Base-by-base conservation (phyloP, 2,888 invertebrate genomes). In the Exephanes ischioxanthus region DNA sequence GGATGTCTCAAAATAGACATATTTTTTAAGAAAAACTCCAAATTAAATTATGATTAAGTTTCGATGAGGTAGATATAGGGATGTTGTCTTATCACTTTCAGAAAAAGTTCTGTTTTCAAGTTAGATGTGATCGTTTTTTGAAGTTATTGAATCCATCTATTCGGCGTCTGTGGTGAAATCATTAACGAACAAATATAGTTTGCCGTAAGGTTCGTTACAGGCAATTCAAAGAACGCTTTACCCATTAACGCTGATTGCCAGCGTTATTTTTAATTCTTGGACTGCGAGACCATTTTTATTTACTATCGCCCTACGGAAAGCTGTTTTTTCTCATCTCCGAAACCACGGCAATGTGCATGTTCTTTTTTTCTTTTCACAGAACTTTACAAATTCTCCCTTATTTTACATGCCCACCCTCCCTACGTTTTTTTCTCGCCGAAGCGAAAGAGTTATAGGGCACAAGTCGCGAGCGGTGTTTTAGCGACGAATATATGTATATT, bases 401-500 rank as follows among this genome's bases (percentile, higher is more conserved):
- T 6, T 11, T 33, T 9, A 53, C 37, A 7, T 11, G 5, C 58
- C 26, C 53, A 37, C 9, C 9, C 53, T n/a, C 3, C 14, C 19
- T n/a, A 3, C 19, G n/a, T 71, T n/a, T 71, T 55, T 37, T 55
- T 19, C 30, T 22, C 7, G 26, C 14, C 26, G 26, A 41, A 26
- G 26, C 37, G 11, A 72, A 58, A 16, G 37, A 72, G 37, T 33
- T 37, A 58, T 37, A 41, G 41, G 22, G 6, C n/a, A 41, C 55
- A 58, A 73, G 41, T 58, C 45, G 58, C 16, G 22, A 58, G 37
- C 37, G 41, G 53, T 22, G 51, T 70, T 80, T 67, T 79, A 41
- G 26, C 53, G 41, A 37, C 26, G 48, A 48, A 58, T 11, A 26
- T 7, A 63, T 58, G 61, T 63, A 63, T 63, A 63, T 81, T 76